phyloP scores from a whole-genome alignment of 2,797 vertebrate genomes.

The Nyctalus aviator region DNA sequence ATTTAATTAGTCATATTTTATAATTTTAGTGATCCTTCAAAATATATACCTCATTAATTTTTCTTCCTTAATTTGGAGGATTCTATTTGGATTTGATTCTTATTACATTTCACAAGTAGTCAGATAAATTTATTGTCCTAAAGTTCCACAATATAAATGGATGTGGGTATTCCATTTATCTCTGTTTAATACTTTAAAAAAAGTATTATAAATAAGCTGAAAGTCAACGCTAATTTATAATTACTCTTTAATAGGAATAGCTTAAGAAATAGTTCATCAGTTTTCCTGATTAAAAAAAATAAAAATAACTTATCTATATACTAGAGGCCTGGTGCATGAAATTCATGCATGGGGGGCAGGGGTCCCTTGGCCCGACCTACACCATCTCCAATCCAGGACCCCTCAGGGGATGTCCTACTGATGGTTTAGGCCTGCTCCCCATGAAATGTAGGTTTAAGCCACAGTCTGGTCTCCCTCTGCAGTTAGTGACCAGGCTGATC shows the following conservation, averaged over 20 bases:
- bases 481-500: no score
- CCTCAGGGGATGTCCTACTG: no score
- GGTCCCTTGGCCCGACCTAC: no score
- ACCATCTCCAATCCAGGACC: no score
- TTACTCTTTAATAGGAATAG: neutral
- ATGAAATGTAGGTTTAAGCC: no score
- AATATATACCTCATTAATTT: neutral
- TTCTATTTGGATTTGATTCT: conserved; percentile 39
- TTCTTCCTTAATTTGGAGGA: conserved; percentile 17
- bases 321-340: no score
- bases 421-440: no score
- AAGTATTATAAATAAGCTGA: neutral
- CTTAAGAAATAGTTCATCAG: neutral
- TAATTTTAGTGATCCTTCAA: neutral
- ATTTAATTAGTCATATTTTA: neutral
- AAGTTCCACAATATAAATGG: neutral
- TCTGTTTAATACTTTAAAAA: neutral
- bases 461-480: no score
- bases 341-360: no score
- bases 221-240: neutral
- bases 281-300: conserved; percentile 4
- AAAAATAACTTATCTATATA: neutral
- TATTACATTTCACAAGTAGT: conserved; percentile 12
- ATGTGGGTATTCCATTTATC: neutral
- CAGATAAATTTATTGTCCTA: neutral